phyloP scores from a whole-genome alignment of 2,797 vertebrate species.

The Lagodon rhomboides region DNA sequence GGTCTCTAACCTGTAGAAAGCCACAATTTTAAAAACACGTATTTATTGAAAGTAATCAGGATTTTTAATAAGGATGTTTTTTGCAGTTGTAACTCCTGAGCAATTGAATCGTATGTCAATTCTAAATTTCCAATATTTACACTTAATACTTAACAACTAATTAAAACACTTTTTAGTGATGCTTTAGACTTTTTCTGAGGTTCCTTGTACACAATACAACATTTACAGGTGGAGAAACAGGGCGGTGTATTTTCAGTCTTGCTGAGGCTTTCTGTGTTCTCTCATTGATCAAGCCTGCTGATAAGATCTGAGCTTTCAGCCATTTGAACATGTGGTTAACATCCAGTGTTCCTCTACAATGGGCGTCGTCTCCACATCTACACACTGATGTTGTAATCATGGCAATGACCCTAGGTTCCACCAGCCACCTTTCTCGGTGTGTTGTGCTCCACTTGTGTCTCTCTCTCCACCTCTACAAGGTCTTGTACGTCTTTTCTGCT shows the following conservation, averaged over 20 bases:
- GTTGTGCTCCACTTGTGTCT: slow-evolving; percentile 38
- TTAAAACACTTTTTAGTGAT: too few species aligned
- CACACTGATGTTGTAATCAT: slow-evolving; percentile 75
- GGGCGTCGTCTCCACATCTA: slow-evolving; percentile 28
- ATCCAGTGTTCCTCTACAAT: slow-evolving; percentile 11
- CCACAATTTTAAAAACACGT: neutral
- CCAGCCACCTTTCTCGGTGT: slow-evolving; percentile 9
- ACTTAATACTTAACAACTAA: too few species aligned
- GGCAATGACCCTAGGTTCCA: slow-evolving; percentile 70
- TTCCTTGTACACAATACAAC: neutral
- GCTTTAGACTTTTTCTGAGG: too few species aligned
- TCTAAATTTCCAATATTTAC: too few species aligned
- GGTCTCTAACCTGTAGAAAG: neutral
- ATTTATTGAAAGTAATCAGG: neutral
- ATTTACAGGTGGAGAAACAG: neutral
- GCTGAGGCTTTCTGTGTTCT: neutral
- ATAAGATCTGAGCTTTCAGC: slow-evolving; percentile 13
- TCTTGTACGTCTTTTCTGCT: slow-evolving; percentile 16
- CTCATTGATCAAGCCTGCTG: slow-evolving; percentile 8
- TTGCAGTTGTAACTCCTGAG: too few species aligned
- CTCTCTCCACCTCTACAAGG: slow-evolving; percentile 20
- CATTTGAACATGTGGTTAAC: neutral
- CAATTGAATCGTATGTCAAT: neutral
- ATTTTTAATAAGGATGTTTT: too few species aligned
- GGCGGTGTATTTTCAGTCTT: neutral